A percentile compares a stretch with the other conserved stretches of the same genome.
Conservation (phyloP, 1,140 invertebrate species). For the Bombus waltoni region DNA sequence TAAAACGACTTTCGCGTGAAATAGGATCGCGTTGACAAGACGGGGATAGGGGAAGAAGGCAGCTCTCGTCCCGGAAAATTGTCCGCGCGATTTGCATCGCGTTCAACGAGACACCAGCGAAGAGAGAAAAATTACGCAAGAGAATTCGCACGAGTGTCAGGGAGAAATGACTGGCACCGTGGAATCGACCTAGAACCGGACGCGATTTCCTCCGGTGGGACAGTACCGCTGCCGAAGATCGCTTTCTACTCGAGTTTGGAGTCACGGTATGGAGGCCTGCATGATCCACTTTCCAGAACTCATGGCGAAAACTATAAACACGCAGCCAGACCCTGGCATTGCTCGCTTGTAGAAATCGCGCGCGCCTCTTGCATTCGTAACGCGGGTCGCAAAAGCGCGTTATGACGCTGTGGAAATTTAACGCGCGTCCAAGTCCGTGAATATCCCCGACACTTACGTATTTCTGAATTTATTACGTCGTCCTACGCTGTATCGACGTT, state of each 20-base stretch:
- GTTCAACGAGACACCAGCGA: no score
- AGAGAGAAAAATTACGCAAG: not conserved
- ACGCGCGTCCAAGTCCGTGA: no score
- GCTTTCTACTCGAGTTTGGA: slow-evolving; percentile 40
- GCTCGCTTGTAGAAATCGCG: not conserved
- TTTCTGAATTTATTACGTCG: no score
- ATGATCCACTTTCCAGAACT: slow-evolving; percentile 55
- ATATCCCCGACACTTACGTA: no score
- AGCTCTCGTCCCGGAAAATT: not conserved
- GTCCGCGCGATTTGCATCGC: not conserved
- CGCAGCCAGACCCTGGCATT: not conserved
- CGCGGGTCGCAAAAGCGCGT: not conserved
- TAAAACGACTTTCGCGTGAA: not conserved
- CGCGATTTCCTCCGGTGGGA: not conserved
- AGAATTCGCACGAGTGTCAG: not conserved
- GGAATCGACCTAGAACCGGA: not conserved
- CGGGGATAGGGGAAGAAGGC: not conserved
- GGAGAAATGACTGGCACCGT: not conserved
- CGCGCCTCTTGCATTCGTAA: not conserved
- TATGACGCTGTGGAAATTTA: no score
- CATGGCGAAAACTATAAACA: not conserved
- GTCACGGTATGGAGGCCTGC: slow-evolving; percentile 17
- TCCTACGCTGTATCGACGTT: no score
- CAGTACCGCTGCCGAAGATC: not conserved
- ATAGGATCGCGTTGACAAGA: no score